phyloP scores from a whole-genome alignment of 2,888 invertebrate genomes.

The Campoplex capitator region DNA sequence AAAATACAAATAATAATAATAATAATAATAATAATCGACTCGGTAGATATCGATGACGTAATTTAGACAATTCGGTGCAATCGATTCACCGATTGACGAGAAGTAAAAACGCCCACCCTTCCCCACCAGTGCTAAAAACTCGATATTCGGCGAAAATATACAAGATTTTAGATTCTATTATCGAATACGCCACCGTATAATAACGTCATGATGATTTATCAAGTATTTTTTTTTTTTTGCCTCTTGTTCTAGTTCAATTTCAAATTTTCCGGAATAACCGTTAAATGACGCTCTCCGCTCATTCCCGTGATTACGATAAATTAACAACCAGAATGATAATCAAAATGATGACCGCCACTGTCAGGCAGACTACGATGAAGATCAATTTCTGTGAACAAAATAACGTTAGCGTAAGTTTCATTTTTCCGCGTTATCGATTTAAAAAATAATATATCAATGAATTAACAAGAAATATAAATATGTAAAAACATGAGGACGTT shows the following conservation, averaged over 20 bases:
- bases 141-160: background rate
- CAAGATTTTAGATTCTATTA: constrained; percentile 21
- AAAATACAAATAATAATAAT: background rate
- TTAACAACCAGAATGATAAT: constrained; percentile 88
- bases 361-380: constrained; percentile 94
- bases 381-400: constrained; percentile 93
- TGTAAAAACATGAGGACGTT: constrained; percentile 27
- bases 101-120: background rate
- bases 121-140: constrained; percentile 5
- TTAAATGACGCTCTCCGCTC: constrained; percentile 44
- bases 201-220: constrained; percentile 8
- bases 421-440: constrained; percentile 14
- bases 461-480: background rate
- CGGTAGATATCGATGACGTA: background rate
- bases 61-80: background rate
- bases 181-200: constrained; percentile 27
- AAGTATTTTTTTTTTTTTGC: background rate
- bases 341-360: constrained; percentile 91
- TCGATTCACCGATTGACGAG: background rate
- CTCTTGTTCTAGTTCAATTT: background rate
- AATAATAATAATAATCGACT: constrained; percentile 18
- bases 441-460: background rate
- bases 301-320: constrained; percentile 76
- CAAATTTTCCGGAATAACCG: constrained; percentile 4
- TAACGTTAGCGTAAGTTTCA: constrained; percentile 73